Base-by-base conservation (phyloP, 2,797 vertebrate genomes). In the Cyclopterus lumpus region DNA sequence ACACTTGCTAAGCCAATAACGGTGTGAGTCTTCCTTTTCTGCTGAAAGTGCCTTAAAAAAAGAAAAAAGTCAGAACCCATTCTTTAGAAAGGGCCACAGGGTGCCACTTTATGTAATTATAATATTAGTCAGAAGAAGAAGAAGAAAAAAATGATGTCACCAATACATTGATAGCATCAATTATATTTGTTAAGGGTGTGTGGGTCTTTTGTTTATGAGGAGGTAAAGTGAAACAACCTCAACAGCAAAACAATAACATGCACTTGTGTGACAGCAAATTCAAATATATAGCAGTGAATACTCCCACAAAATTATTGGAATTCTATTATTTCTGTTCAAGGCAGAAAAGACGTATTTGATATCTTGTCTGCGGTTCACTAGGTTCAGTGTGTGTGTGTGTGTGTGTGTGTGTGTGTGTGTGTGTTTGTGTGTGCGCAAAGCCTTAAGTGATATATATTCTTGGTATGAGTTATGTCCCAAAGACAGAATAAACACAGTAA, bases 371-470 rank as follows among this genome's bases (percentile, higher is more conserved):
- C n/a, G 30, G 79, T 86, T 87, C 75, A 79, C 78, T 86, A 63
- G 69, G 48, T 57, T 80, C 72, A 60, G 62, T 66, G 42, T 80
- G 63, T 72, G 73, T 80, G 38, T 73, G 44, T 53, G 46, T 64
- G 51, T 76, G 34, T 65, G 14, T 42, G 40, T 44, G 42, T 46
- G 44, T 46, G 44, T 46, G 44, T 20, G 18, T 18, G 18, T 40
- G 38, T 38, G 40, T 40, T 40, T 40, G 32, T 67, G 55, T 70
- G 44, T 36, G 61, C 55, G 59, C 59, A 64, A 77, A 83, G 79
- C 70, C 66, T 77, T 87, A 91, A 86, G 84, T 82, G 72, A 83
- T 80, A 88, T 60, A 86, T 81, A 86, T 86, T 86, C 75, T 84
- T 83, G 77, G 67, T 80, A 69, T 77, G 72, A 14, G 6, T 48